phyloP scores from a whole-genome alignment of 2,888 invertebrate genomes.

The Pristionchus japonicus region DNA sequence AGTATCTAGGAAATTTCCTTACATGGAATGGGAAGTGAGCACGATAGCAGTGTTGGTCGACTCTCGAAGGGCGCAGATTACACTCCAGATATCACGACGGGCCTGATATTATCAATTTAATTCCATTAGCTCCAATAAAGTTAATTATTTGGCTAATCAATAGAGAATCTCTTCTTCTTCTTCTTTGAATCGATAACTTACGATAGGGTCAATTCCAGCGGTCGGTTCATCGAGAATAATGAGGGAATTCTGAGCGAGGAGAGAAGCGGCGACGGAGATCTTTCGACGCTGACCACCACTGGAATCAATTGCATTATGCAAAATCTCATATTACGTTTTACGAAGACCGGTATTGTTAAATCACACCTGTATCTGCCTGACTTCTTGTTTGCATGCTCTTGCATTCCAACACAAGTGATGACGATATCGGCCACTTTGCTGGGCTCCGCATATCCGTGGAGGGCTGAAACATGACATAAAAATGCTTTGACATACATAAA shows the following conservation, averaged over 20 bases:
- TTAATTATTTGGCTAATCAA: too few relatives aligned
- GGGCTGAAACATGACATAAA: too few relatives aligned
- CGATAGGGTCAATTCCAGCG: slow-evolving; percentile 79
- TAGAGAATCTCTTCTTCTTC: too few relatives aligned
- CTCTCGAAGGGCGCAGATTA: slow-evolving; percentile 56
- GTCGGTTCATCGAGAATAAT: slow-evolving; percentile 80
- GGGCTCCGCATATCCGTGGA: slow-evolving; percentile 9
- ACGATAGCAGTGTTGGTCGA: slow-evolving; percentile 74
- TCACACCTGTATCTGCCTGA: slow-evolving; percentile 53
- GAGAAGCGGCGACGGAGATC: slow-evolving; percentile 85
- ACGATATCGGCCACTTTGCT: slow-evolving; percentile 4
- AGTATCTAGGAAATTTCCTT: too few relatives aligned
- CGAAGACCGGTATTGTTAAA: too few relatives aligned
- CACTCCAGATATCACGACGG: slow-evolving; percentile 80
- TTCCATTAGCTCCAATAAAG: too few relatives aligned
- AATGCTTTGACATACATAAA: too few relatives aligned
- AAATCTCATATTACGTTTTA: too few relatives aligned
- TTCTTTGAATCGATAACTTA: not conserved
- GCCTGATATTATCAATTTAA: too few relatives aligned
- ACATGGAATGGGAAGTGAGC: slow-evolving; percentile 77
- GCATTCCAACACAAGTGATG: slow-evolving; percentile 64
- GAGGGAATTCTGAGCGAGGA: slow-evolving; percentile 83
- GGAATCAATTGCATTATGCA: not conserved
- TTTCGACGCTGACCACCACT: slow-evolving; percentile 87
- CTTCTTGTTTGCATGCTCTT: slow-evolving; percentile 63